phyloP scores from a whole-genome alignment of 2,113 vertebrate species.

The Bos taurus region DNA sequence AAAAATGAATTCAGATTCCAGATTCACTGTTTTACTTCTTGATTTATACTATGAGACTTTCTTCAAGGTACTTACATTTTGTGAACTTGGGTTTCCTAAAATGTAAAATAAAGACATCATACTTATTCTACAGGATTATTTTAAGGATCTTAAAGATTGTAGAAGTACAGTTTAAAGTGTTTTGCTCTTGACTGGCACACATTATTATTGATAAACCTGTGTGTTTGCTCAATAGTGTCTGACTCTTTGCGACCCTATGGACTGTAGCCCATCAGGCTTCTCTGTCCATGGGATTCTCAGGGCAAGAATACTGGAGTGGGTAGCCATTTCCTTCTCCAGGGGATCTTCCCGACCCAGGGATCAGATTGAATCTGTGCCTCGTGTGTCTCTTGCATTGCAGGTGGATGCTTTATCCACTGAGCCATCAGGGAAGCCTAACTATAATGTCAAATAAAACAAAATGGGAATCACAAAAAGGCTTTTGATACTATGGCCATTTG shows the following conservation, averaged over 20 bases:
- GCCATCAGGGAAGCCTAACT: not conserved
- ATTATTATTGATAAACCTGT: not conserved
- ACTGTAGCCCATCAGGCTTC: fast-evolving
- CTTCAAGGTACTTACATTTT: not conserved
- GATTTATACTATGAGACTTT: not conserved
- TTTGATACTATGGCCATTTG: not conserved
- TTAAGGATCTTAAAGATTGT: not conserved
- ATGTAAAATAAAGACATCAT: not conserved
- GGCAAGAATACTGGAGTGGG: not conserved
- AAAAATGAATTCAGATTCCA: not conserved
- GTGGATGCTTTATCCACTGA: not conserved
- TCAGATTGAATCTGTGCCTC: not conserved
- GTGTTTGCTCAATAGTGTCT: not conserved
- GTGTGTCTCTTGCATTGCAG: not conserved
- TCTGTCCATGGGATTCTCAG: not conserved
- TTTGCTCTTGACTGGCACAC: not conserved
- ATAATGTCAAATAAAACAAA: not conserved
- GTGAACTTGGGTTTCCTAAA: not conserved
- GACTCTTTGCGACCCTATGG: not conserved
- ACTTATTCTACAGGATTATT: not conserved
- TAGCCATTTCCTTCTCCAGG: not conserved
- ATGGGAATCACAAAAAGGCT: not conserved
- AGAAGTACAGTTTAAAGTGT: not conserved
- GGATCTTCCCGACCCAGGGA: not conserved
- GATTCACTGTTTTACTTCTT: not conserved